phyloP scores from a whole-genome alignment of 2,797 vertebrate genomes.

The Chrysocyon brachyurus region DNA sequence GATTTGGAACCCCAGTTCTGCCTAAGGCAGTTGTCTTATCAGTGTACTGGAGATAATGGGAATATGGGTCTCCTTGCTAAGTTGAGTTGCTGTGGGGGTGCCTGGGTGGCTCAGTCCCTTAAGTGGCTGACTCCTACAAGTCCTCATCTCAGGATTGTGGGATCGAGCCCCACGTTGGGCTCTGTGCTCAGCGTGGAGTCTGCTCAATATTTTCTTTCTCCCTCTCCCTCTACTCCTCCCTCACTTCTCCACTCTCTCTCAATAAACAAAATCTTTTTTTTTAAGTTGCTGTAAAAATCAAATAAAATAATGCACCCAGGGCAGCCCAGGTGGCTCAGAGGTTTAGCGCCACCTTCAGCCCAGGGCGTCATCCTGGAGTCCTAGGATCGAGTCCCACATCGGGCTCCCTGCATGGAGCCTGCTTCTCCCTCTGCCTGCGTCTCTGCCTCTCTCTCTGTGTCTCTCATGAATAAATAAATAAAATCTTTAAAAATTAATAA shows the following conservation, averaged over 20 bases:
- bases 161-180: rapidly evolving
- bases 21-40: not conserved
- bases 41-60: not conserved
- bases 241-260: not conserved
- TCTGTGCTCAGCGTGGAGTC: not conserved
- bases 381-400: too few species aligned
- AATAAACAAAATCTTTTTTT: not conserved
- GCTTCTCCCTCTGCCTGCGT: too few species aligned
- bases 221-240: not conserved
- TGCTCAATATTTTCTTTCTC: not conserved
- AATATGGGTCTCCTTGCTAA: not conserved
- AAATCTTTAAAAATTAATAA: too few species aligned
- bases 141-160: not conserved
- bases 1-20: not conserved
- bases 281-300: not conserved
- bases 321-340: too few species aligned
- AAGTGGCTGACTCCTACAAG: not conserved
- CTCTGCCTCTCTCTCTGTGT: too few species aligned
- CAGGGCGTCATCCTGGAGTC: too few species aligned
- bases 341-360: too few species aligned
- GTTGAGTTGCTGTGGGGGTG: not conserved
- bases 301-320: not conserved
- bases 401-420: too few species aligned
- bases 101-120: not conserved
- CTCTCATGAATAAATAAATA: too few species aligned